Percentiles rank a stretch among this genome's conserved stretches.
Evolutionary conservation across 2,113 vertebrate species (phyloP).

Genomic region (Shinisaurus crocodilurus): DNA sequence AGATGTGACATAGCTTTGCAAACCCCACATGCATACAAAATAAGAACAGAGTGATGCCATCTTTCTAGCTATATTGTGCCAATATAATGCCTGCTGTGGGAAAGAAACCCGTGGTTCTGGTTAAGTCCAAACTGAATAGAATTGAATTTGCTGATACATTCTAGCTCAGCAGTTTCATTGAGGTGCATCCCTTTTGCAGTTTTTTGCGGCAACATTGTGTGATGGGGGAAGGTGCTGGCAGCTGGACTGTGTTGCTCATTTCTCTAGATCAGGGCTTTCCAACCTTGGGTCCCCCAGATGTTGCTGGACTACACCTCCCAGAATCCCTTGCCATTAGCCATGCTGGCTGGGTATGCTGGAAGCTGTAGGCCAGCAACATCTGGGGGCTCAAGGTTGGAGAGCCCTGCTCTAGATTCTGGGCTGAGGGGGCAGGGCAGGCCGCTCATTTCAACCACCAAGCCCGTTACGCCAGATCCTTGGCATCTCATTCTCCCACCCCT

Average conservation of each 20-base stretch:
- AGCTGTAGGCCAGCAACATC: no score
- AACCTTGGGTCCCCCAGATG: no score
- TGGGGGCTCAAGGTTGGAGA: no score
- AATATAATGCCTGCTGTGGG: not conserved
- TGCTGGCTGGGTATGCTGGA: no score
- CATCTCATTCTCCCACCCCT: not conserved
- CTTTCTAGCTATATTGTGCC: not conserved
- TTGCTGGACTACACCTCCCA: no score
- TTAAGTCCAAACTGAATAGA: not conserved
- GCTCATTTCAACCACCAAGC: not conserved
- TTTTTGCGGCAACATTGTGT: not conserved
- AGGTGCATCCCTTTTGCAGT: not conserved
- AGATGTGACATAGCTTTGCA: not conserved
- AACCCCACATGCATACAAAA: not conserved
- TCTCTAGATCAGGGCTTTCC: no score
- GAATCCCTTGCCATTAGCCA: no score
- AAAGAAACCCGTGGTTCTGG: not conserved
- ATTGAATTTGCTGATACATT: not conserved
- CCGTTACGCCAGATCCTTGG: not conserved
- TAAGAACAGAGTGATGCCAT: not conserved
- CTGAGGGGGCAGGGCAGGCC: not conserved
- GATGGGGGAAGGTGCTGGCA: not conserved
- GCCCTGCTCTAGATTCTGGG: not conserved
- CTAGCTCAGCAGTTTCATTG: not conserved
- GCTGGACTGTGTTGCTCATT: not conserved